Percentiles rank a stretch among this genome's conserved stretches.
Evolutionary conservation across 2,113 vertebrate genomes (phyloP).

Genomic region (Atrichornis clamosus): DNA sequence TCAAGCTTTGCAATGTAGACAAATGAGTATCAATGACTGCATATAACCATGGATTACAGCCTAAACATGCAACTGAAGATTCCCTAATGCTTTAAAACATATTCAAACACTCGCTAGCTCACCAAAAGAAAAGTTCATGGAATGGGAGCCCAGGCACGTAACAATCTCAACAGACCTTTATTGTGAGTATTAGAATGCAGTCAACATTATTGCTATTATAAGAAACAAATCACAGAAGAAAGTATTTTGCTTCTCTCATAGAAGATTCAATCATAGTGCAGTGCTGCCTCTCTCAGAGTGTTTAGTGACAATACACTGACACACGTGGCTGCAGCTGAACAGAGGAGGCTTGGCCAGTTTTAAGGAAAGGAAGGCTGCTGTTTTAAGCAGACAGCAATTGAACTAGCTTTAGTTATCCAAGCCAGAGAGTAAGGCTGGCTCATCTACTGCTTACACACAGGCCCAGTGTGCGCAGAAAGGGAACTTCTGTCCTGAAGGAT

Average conservation of each 20-base stretch:
- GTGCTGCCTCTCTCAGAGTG: slow-evolving; percentile 1
- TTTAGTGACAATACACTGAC: slow-evolving; percentile 38
- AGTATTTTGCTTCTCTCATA: slow-evolving; percentile 15
- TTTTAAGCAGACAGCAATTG: background rate
- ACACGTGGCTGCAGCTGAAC: background rate
- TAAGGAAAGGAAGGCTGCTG: background rate
- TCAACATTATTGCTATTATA: slow-evolving; percentile 60
- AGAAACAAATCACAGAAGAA: slow-evolving; percentile 37
- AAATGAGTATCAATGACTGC: background rate
- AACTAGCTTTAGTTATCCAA: background rate
- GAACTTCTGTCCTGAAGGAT: background rate
- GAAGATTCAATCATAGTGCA: slow-evolving; percentile 11
- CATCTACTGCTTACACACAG: background rate
- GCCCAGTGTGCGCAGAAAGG: background rate
- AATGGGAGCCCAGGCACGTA: slow-evolving; percentile 25
- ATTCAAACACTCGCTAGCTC: background rate
- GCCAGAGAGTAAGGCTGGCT: background rate
- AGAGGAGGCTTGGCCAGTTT: background rate
- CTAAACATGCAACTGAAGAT: background rate
- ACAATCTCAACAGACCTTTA: slow-evolving; percentile 58
- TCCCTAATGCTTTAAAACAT: background rate
- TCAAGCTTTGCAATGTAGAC: background rate
- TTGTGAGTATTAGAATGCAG: slow-evolving; percentile 45
- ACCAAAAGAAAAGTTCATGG: background rate
- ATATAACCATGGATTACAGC: background rate